phyloP scores from a whole-genome alignment of 2,888 invertebrate species.

The Myopa tessellatipennis region DNA sequence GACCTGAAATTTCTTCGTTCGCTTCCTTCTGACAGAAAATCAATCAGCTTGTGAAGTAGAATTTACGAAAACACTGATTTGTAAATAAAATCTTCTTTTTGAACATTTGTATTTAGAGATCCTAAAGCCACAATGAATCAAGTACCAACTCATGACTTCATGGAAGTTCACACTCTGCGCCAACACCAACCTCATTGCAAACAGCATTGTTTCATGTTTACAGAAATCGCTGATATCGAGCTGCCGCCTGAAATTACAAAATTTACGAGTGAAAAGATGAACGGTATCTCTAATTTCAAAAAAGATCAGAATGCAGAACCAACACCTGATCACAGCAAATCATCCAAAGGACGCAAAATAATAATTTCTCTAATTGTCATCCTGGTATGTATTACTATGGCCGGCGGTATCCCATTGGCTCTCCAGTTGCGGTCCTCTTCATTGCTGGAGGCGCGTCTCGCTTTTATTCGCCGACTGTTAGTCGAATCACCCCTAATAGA shows the following conservation, averaged over 20 bases:
- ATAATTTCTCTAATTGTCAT: slow-evolving; percentile 60
- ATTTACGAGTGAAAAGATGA: slow-evolving; percentile 64
- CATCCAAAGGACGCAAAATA: slow-evolving; percentile 61
- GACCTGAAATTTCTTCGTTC: slow-evolving; percentile 11
- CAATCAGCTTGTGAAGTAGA: slow-evolving; percentile 40
- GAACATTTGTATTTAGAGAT: not conserved
- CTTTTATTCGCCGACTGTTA: slow-evolving; percentile 71
- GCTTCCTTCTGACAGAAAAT: slow-evolving; percentile 37
- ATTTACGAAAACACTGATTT: slow-evolving; percentile 10
- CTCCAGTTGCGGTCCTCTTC: slow-evolving; percentile 72
- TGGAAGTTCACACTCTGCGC: slow-evolving; percentile 65
- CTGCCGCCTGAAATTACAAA: slow-evolving; percentile 67
- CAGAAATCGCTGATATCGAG: slow-evolving; percentile 68
- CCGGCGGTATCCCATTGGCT: slow-evolving; percentile 70
- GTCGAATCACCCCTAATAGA: slow-evolving; percentile 72
- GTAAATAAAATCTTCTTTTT: slow-evolving; percentile 23
- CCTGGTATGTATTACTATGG: slow-evolving; percentile 65
- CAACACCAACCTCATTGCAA: slow-evolving; percentile 65
- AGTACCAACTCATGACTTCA: slow-evolving; percentile 67
- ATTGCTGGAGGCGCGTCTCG: slow-evolving; percentile 71
- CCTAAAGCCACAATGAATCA: slow-evolving; percentile 59
- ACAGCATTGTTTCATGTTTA: slow-evolving; percentile 68
- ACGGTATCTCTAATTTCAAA: slow-evolving; percentile 60
- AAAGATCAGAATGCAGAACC: slow-evolving; percentile 61
- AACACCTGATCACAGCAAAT: slow-evolving; percentile 53